Evolutionary conservation across 2,888 invertebrate species (phyloP), one percentile per base, ranked within the genome.

Genomic region (Eilema caniola): DNA sequence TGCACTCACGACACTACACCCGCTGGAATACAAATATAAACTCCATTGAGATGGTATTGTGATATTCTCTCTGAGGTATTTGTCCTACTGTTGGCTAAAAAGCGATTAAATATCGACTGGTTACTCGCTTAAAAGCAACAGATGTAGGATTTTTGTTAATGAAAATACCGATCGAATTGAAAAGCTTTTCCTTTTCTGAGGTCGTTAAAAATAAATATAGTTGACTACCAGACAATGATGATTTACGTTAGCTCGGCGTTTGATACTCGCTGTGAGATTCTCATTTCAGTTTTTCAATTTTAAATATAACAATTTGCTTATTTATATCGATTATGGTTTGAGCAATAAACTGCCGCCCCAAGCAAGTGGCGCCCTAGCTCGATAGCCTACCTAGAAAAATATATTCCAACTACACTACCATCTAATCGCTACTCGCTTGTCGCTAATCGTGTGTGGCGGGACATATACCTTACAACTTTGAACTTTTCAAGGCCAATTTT

Each of bases 401-500:
- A 41, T 41, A 41, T 41, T 41, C 20, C 20, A 47, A 20, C 47
- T 4, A 41, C 16, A 41, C 47, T 4, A 5, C 47, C 5, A 47
- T 0, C 0, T 47, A 1, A 47, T 20, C 20, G 47, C 7, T 47
- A 47, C 20, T 16, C 41, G 41, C 41, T 41, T 41, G 16, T 47
- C 47, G 47, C 20, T 47, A 20, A 47, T 20, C 47, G 20, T 7
- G 47, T 47, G 47, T 20, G 20, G 20, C 7, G 47, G 5, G 47
- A 20, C 47, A 47, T 5, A 8, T 47, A 20, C 20, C n/a, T 53
- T 53, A 53, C 16, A 53, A 53, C 53, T 8, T 47, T 47, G 20
- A 47, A 20, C 53, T 53, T 53, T 53, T 53, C 53, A 53, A 53
- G 53, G 53, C n/a, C 53, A 53, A 53, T n/a, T 53, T 53, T 53